A percentile compares a stretch with the other conserved stretches of the same genome.
phyloP scores from a whole-genome alignment of 2,113 vertebrate genomes.

The Chloebia gouldiae region DNA sequence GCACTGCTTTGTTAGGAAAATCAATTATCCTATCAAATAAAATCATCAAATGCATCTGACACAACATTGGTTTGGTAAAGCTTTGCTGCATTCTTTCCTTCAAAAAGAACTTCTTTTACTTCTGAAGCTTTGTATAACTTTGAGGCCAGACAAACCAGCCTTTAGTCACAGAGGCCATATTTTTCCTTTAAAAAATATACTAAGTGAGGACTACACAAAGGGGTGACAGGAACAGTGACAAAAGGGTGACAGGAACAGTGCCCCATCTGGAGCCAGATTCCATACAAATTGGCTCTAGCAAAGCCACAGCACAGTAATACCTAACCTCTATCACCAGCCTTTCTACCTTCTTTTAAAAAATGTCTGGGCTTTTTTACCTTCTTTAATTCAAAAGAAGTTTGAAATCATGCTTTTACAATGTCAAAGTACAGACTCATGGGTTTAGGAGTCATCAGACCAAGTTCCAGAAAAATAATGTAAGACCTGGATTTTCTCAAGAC shows the following conservation, averaged over 20 bases:
- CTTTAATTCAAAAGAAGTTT: background rate
- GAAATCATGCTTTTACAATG: background rate
- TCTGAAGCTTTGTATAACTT: background rate
- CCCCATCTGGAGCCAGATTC: background rate
- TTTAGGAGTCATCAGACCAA: background rate
- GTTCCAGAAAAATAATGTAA: background rate
- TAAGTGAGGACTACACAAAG: background rate
- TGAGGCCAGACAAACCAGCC: background rate
- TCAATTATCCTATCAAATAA: conserved; percentile 40
- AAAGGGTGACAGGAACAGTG: background rate
- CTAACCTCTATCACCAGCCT: background rate
- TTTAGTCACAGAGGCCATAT: background rate
- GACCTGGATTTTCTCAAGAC: background rate
- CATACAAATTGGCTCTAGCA: background rate
- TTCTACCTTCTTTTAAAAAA: background rate
- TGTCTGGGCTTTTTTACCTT: background rate
- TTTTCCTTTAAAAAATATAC: background rate
- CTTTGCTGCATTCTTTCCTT: background rate
- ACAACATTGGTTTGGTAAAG: background rate
- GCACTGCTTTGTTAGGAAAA: conserved; percentile 13
- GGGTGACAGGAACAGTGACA: background rate
- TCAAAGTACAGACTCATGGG: background rate
- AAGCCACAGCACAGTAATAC: background rate
- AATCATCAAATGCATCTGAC: background rate
- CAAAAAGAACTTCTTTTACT: background rate